Percentiles rank a stretch among this genome's conserved stretches.
phyloP scores from a whole-genome alignment of 2,888 invertebrate species.

The Vandiemenella viatica region DNA sequence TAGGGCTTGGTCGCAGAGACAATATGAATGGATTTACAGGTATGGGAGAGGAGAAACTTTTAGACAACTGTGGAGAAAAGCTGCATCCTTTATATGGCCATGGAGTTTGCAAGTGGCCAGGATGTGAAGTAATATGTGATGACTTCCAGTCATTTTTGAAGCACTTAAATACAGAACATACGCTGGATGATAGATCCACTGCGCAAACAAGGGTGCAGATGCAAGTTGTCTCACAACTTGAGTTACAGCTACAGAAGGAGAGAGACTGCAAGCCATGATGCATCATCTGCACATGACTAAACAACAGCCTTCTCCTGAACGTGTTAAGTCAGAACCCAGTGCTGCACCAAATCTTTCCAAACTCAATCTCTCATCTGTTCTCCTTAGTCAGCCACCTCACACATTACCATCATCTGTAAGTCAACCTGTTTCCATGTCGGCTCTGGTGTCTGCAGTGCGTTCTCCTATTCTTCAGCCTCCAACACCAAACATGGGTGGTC shows the following conservation, averaged over 20 bases:
- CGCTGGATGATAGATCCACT: conserved; percentile 84
- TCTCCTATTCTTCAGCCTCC: conserved; percentile 40
- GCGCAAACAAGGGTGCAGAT: conserved; percentile 94
- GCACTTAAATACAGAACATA: conserved; percentile 86
- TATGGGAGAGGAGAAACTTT: conserved; percentile 33
- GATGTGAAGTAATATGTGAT: conserved; percentile 87
- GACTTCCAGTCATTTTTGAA: conserved; percentile 82
- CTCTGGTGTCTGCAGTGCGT: conserved; percentile 38
- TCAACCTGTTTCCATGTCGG: conserved; percentile 36
- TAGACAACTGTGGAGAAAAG: conserved; percentile 29
- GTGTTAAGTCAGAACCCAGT: conserved; percentile 18
- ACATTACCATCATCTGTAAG: conserved; percentile 21
- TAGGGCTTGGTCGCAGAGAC: conserved; percentile 29
- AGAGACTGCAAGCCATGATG: conserved; percentile 95
- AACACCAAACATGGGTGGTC: conserved; percentile 47
- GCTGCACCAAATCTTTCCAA: conserved; percentile 31
- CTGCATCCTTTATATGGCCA: conserved; percentile 77
- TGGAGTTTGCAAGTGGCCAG: conserved; percentile 95
- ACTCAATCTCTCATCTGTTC: conserved; percentile 29
- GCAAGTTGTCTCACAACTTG: conserved; percentile 89
- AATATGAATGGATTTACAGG: conserved; percentile 33
- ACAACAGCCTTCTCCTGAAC: conserved; percentile 29
- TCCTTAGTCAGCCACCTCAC: conserved; percentile 31
- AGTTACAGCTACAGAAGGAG: conserved; percentile 82
- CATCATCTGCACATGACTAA: conserved; percentile 80